phyloP scores from a whole-genome alignment of 2,113 vertebrate species.

The Saccopteryx bilineata region DNA sequence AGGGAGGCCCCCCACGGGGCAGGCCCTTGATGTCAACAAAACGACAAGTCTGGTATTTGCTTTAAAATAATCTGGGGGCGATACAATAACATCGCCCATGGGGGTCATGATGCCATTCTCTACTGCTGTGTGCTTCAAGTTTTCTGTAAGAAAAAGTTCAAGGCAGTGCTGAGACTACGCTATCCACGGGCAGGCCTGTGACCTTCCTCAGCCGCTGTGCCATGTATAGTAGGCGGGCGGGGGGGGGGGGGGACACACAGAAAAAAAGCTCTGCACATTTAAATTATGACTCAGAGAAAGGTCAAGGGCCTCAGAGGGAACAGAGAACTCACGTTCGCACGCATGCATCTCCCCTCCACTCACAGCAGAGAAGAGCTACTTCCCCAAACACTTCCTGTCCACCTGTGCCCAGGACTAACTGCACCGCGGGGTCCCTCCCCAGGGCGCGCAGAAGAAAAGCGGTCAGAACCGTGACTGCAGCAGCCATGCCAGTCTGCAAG shows the following conservation, averaged over 20 bases:
- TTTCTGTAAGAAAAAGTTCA: background rate
- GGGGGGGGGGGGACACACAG: background rate
- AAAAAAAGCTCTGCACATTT: background rate
- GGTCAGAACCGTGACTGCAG: background rate
- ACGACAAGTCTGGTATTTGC: background rate
- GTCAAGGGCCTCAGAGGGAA: background rate
- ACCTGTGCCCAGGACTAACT: fast-evolving
- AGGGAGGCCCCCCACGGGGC: background rate
- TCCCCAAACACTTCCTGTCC: conserved; percentile 13
- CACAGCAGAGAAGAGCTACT: background rate
- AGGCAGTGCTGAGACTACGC: background rate
- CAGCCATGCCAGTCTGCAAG: background rate
- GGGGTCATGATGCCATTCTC: background rate
- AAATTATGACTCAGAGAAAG: background rate
- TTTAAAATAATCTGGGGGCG: background rate
- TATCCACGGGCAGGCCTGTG: background rate
- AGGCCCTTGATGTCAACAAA: background rate
- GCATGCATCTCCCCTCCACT: background rate
- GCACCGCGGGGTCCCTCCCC: background rate
- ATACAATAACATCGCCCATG: background rate
- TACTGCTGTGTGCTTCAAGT: background rate
- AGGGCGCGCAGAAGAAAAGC: background rate
- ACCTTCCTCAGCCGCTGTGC: background rate
- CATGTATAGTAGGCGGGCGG: background rate
- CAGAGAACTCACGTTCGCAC: background rate